A percentile compares a stretch with the other conserved stretches of the same genome.
These are phyloP conservation scores for Gila robusta DNA, from an alignment of 2,797 vertebrate species.

Conservation along the genomic window DNA sequence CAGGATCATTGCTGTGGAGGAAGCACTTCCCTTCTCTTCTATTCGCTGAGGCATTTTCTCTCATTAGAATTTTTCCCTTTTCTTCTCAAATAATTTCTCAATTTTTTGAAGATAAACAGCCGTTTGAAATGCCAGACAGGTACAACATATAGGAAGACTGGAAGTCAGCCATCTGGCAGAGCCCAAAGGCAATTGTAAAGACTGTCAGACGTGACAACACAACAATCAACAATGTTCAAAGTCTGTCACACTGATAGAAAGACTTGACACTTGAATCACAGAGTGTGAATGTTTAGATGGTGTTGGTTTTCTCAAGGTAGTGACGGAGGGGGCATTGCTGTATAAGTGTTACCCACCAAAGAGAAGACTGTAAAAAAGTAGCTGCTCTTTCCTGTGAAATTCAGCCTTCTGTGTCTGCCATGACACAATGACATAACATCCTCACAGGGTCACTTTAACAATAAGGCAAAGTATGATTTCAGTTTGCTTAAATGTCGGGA, in stretches of 20 bases:
- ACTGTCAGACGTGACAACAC: constrained; percentile 47
- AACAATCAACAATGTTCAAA: constrained; percentile 65
- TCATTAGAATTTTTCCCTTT: constrained; percentile 21
- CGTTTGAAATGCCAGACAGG: constrained; percentile 60
- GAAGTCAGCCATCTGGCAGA: constrained; percentile 67
- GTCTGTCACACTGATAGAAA: constrained; percentile 31
- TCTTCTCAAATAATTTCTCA: constrained; percentile 48
- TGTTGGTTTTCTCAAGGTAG: constrained; percentile 63
- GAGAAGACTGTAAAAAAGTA: constrained; percentile 57
- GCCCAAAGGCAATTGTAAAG: constrained; percentile 58
- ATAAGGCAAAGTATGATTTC: neutral
- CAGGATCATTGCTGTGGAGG: constrained; percentile 67
- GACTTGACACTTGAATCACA: constrained; percentile 30
- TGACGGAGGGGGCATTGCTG: constrained; percentile 58
- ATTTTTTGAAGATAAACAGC: constrained; percentile 73
- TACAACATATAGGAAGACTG: constrained; percentile 65
- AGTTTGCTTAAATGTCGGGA: neutral
- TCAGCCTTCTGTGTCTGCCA: neutral
- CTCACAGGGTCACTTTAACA: neutral
- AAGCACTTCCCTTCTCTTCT: constrained; percentile 73
- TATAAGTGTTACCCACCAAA: constrained; percentile 61
- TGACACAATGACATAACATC: constrained; percentile 1
- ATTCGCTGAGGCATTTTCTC: constrained; percentile 46
- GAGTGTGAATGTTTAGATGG: constrained; percentile 39
- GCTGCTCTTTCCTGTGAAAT: constrained; percentile 65